Conservation (phyloP, 2,113 vertebrate species). For the Crocuta crocuta region DNA sequence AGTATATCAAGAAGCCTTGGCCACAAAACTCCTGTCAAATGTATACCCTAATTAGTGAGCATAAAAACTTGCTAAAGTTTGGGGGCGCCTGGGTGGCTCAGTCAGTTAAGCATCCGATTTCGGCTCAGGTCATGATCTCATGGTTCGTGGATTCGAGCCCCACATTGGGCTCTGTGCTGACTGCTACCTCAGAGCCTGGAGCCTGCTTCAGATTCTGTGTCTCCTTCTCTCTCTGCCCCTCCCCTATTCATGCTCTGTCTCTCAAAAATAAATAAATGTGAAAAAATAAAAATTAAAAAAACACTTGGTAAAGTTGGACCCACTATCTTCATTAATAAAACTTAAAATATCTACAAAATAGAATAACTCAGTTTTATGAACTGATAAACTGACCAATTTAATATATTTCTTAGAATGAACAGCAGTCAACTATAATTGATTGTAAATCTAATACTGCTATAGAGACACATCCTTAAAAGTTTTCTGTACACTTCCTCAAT, state of each 20-base stretch:
- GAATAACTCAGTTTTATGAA: neutral
- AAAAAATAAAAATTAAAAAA: too few species aligned
- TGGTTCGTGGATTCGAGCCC: too few species aligned
- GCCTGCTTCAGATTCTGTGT: too few species aligned
- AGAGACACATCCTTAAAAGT: neutral
- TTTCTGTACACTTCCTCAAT: neutral
- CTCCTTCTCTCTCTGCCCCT: too few species aligned
- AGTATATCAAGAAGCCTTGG: neutral
- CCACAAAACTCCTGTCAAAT: neutral
- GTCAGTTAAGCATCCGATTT: too few species aligned
- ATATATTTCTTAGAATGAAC: neutral
- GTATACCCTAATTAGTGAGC: neutral
- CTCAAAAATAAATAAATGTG: too few species aligned
- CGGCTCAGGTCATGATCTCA: too few species aligned
- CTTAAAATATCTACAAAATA: neutral
- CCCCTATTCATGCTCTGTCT: too few species aligned
- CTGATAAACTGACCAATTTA: neutral
- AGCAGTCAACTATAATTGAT: neutral
- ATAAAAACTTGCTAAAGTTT: neutral
- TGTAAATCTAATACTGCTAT: neutral
- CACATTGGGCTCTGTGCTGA: too few species aligned
- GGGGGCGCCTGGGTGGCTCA: too few species aligned
- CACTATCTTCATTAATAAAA: slow-evolving; percentile 17
- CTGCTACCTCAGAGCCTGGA: too few species aligned
- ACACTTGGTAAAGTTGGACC: neutral